Evolutionary conservation across 1,140 invertebrate genomes (phyloP), one percentile per base, ranked within the genome.

Genomic region (Chironomus tepperi): DNA sequence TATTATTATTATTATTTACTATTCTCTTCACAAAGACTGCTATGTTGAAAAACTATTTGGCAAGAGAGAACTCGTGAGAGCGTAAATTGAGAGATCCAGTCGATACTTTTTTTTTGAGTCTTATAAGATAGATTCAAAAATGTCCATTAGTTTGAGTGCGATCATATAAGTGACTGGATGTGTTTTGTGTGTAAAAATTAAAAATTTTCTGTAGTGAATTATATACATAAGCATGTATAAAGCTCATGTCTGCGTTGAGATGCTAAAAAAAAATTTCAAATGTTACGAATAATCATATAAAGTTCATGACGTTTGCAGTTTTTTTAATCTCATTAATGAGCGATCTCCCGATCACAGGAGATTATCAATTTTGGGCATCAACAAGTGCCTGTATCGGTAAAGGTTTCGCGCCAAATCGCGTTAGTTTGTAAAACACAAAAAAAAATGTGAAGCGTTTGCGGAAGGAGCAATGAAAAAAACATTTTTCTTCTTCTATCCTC

Each of bases 131-230:
- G 16, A 70, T 19, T 70, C 2, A 70, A 8, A 19, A 10, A 18
- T 10, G 9, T 21, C 16, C 65, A 70, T 70, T 70, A 70, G 65
- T 70, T 18, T 70, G 65, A 70, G 65, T 70, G 65, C 18, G 65
- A 70, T 70, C 65, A 18, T 70, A 19, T 0, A 19, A 70, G 65
- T 21, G 65, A 19, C 65, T 70, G 65, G 65, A 18, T 70, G 65
- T 70, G 65, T 70, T 70, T 70, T 70, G 8, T 70, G 16, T 70
- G 47, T 57, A 15, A 12, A 57, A n/a, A n/a, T n/a, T 34, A 34
- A 34, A 34, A 34, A 57, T 57, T 57, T 57, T n/a, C 10, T n/a
- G 47, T 57, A n/a, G 47, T 57, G 47, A 57, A 57, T 15, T 34
- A 34, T 34, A 34, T 34, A 34, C 5, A 34, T 5, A 5, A 34